Evolutionary conservation across 2,888 invertebrate species (phyloP).

Genomic region (Muschampia plurimacula): DNA sequence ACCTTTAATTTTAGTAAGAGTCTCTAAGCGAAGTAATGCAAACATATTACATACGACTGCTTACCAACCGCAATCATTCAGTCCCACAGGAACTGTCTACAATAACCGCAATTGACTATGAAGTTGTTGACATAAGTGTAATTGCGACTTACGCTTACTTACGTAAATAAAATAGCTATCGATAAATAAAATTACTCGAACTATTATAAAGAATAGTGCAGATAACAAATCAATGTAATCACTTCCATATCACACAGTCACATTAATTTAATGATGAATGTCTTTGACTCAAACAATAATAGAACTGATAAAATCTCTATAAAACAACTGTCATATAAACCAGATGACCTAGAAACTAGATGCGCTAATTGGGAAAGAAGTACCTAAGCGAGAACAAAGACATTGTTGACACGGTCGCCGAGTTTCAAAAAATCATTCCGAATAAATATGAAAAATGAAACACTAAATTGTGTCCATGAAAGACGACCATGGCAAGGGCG

Average conservation of each 20-base stretch:
- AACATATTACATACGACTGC: constrained; percentile 24
- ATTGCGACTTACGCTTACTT: constrained; percentile 11
- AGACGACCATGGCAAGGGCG: not conserved
- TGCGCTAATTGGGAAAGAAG: constrained; percentile 45
- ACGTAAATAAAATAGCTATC: constrained; percentile 1
- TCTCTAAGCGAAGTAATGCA: constrained; percentile 24
- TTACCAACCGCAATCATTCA: constrained; percentile 27
- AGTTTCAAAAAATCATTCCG: constrained; percentile 32
- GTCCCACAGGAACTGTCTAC: constrained; percentile 20
- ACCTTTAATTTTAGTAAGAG: constrained; percentile 1
- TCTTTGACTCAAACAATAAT: not conserved
- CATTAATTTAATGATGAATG: not conserved
- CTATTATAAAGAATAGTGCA: constrained; percentile 12
- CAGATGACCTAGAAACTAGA: constrained; percentile 45
- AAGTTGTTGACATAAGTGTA: constrained; percentile 24
- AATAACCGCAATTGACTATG: constrained; percentile 16
- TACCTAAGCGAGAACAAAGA: constrained; percentile 37
- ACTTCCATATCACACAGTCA: constrained; percentile 19
- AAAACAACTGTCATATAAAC: constrained; percentile 28
- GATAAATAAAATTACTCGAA: constrained; percentile 20
- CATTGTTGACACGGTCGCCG: constrained; percentile 36
- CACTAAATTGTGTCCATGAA: not conserved
- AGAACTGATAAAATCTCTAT: not conserved
- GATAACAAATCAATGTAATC: constrained; percentile 20
- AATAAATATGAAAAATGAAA: constrained; percentile 18